These are phyloP conservation scores for Polydrusus tereticollis DNA, from an alignment of 2,888 invertebrate species.

Conservation along the genomic window DNA sequence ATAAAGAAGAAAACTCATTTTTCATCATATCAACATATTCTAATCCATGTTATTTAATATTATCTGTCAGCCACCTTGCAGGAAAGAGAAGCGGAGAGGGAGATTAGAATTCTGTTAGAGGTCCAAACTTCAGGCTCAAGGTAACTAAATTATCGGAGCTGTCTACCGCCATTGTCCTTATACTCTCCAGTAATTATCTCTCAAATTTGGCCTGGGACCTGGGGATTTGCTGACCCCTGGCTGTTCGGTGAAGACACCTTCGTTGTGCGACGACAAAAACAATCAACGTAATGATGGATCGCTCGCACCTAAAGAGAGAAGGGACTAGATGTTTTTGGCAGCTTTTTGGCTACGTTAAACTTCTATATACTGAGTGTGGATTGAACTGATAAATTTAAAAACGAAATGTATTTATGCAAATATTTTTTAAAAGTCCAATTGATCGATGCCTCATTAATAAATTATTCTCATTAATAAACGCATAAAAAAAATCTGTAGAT, in stretches of 20 bases:
- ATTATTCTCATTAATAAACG: too few relatives aligned
- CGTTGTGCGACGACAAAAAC: constrained; percentile 45
- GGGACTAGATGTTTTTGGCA: too few relatives aligned
- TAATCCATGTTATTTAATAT: too few relatives aligned
- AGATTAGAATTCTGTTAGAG: constrained; percentile 41
- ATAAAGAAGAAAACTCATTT: too few relatives aligned
- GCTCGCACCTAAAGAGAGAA: constrained; percentile 1
- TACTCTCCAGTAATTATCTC: constrained; percentile 66
- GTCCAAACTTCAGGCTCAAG: constrained; percentile 48
- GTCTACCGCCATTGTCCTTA: constrained; percentile 63
- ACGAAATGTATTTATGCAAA: too few relatives aligned
- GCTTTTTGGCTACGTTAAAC: too few relatives aligned
- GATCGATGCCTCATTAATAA: too few relatives aligned
- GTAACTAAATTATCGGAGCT: constrained; percentile 65
- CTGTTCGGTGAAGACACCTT: constrained; percentile 35
- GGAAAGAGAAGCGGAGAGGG: background rate
- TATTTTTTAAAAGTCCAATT: too few relatives aligned
- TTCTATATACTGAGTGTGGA: too few relatives aligned
- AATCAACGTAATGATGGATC: constrained; percentile 41
- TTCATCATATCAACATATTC: too few relatives aligned
- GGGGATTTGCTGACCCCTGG: constrained; percentile 58
- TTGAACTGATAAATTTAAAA: too few relatives aligned
- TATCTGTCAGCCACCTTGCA: background rate
- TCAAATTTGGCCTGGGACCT: constrained; percentile 66
- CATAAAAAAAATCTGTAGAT: too few relatives aligned